A percentile compares a stretch with the other conserved stretches of the same genome.
These are phyloP conservation scores for Drosophila pseudoobscura DNA, from an alignment of 1,140 invertebrate genomes.

Conservation along the genomic window DNA sequence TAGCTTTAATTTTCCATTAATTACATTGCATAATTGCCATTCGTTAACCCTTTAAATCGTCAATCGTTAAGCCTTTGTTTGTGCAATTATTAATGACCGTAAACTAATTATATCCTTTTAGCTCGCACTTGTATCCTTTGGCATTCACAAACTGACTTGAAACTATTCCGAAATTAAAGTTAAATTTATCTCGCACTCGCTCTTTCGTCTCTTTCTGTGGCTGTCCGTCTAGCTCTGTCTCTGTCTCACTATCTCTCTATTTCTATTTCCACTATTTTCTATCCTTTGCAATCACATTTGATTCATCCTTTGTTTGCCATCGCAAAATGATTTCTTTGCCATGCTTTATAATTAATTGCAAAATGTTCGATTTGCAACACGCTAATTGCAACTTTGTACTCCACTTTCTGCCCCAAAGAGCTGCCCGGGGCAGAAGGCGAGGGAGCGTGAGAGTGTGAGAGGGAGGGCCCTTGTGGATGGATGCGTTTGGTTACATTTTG, in stretches of 20 bases:
- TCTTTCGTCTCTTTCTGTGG: too few species aligned
- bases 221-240: neutral
- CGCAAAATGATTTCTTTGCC: conserved; percentile 50
- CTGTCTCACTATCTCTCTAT: neutral
- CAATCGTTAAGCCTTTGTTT: too few species aligned
- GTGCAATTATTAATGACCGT: too few species aligned
- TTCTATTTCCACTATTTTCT: conserved; percentile 16
- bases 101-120: too few species aligned
- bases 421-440: too few species aligned
- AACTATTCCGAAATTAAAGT: too few species aligned
- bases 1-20: too few species aligned
- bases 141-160: too few species aligned
- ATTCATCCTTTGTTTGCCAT: conserved; percentile 41
- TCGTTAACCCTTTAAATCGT: too few species aligned
- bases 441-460: rapidly evolving
- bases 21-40: too few species aligned
- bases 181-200: too few species aligned
- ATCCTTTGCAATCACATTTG: conserved; percentile 20
- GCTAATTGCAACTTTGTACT: conserved; percentile 69
- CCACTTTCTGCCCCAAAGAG: conserved; percentile 28
- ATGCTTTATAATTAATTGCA: conserved; percentile 73
- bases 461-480: neutral
- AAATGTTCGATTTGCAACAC: conserved; percentile 59
- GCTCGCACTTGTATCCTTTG: too few species aligned
- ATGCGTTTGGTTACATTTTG: conserved; percentile 31